Evolutionary conservation across 2,888 invertebrate species (phyloP).

Genomic region (Mactromeris polynyma): DNA sequence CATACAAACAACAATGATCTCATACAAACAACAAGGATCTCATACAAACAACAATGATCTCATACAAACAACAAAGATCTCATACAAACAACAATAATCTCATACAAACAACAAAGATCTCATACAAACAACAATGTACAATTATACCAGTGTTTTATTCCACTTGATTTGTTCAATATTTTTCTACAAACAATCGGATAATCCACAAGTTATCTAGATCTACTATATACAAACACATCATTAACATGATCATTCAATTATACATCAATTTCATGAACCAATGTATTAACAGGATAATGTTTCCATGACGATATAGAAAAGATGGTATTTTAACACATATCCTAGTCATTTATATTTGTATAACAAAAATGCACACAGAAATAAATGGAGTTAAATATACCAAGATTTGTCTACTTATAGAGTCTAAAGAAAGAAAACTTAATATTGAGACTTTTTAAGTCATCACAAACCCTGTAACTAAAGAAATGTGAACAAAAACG

Average conservation of each 20-base stretch:
- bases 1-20: too few relatives aligned
- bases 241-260: not conserved
- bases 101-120: not conserved
- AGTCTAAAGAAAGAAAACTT: not conserved
- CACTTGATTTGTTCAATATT: constrained; percentile 52
- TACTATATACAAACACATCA: constrained; percentile 30
- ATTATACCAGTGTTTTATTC: constrained; percentile 45
- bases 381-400: not conserved
- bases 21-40: too few relatives aligned
- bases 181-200: constrained; percentile 45
- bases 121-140: not conserved
- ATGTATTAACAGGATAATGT: not conserved
- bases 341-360: not conserved
- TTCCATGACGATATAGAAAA: not conserved
- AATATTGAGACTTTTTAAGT: not conserved
- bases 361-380: not conserved
- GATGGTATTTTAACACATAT: not conserved
- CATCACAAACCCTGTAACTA: not conserved
- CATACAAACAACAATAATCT: not conserved
- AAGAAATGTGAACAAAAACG: constrained; percentile 2
- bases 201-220: constrained; percentile 43
- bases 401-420: not conserved
- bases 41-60: too few relatives aligned
- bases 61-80: too few relatives aligned
- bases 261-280: not conserved